These are phyloP conservation scores for Sipha maydis DNA, from an alignment of 2,888 invertebrate species.

Conservation along the genomic window DNA sequence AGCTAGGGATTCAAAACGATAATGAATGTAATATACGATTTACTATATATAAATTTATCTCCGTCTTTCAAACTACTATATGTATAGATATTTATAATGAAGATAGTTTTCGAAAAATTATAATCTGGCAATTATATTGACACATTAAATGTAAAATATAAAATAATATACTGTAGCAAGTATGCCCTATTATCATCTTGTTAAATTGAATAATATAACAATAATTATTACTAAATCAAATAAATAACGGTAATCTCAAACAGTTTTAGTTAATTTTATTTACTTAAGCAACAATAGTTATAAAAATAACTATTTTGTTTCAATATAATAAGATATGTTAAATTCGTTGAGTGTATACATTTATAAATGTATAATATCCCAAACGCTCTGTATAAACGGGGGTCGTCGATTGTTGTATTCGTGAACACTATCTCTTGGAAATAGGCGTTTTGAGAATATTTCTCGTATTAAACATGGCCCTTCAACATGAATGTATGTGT, in stretches of 20 bases:
- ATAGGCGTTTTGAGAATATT: slow-evolving; percentile 46
- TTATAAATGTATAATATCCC: not conserved
- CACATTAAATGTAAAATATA: too few relatives aligned
- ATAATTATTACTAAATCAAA: not conserved
- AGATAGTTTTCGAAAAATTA: too few relatives aligned
- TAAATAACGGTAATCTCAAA: not conserved
- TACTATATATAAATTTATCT: too few relatives aligned
- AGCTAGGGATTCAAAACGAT: too few relatives aligned
- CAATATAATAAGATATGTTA: not conserved
- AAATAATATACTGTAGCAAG: too few relatives aligned
- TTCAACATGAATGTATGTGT: not conserved
- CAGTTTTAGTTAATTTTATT: not conserved
- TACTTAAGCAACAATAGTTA: not conserved
- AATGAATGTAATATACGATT: too few relatives aligned
- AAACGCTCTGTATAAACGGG: not conserved
- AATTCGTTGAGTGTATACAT: not conserved
- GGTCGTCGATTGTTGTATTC: slow-evolving; percentile 19
- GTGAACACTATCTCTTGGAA: slow-evolving; percentile 22
- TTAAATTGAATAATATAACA: not conserved
- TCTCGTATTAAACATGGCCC: slow-evolving; percentile 38
- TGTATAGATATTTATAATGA: too few relatives aligned
- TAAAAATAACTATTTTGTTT: not conserved
- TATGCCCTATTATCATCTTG: too few relatives aligned
- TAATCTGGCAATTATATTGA: too few relatives aligned
- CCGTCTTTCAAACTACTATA: too few relatives aligned